These are phyloP conservation scores for Holothuria glaberrima DNA, from an alignment of 35 echinoderm and acorn worm species.

Conservation along the genomic window DNA sequence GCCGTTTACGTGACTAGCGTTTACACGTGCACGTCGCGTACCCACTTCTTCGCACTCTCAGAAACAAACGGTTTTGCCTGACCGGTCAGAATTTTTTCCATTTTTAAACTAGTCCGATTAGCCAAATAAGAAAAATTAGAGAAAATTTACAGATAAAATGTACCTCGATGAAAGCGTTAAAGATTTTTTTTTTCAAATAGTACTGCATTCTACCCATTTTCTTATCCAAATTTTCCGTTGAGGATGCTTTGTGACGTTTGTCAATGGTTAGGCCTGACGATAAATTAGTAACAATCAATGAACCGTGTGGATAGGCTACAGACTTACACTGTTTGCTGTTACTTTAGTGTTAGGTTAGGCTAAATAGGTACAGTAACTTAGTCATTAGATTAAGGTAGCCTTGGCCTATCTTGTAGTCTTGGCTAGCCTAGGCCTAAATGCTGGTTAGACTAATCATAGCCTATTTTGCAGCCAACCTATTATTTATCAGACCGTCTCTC, in stretches of 20 bases:
- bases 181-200: conserved; percentile 1
- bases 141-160: not conserved
- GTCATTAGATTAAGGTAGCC: too few relatives aligned
- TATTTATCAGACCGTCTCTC: too few relatives aligned
- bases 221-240: not conserved
- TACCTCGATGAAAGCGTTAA: not conserved
- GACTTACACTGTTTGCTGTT: not conserved
- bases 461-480: not conserved
- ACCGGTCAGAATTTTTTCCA: not conserved
- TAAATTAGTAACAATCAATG: too few relatives aligned
- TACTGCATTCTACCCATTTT: not conserved
- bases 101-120: not conserved
- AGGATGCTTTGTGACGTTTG: not conserved
- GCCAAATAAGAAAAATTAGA: not conserved
- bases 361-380: too few relatives aligned
- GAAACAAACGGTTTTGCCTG: not conserved
- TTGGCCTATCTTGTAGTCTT: not conserved
- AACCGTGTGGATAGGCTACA: not conserved
- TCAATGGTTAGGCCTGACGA: too few relatives aligned
- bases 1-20: not conserved
- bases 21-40: too few relatives aligned
- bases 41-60: not conserved
- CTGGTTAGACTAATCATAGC: not conserved
- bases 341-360: too few relatives aligned
- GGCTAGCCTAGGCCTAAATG: not conserved